A percentile compares a stretch with the other conserved stretches of the same genome.
Evolutionary conservation across 2,113 vertebrate genomes (phyloP).

Genomic region (Bos taurus): ARS-UCD2.0 NC_037349.1:5344501-5345000

Average conservation of each 20-base stretch:
- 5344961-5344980: neutral
- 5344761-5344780: neutral
- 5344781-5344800: neutral
- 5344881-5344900: neutral
- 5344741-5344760: neutral
- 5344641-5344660: slow-evolving; percentile 4
- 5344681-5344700: neutral
- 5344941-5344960: neutral
- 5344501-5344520: slow-evolving; percentile 39
- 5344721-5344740: neutral
- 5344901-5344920: neutral
- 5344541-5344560: neutral
- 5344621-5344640: slow-evolving; percentile 10
- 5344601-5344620: neutral
- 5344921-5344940: neutral
- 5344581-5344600: neutral
- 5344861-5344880: neutral
- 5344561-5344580: neutral
- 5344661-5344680: neutral
- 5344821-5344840: neutral
- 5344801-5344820: neutral
- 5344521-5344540: neutral
- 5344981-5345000: neutral
- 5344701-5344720: neutral
- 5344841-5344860: neutral